Conservation (phyloP, 2,888 invertebrate species). For the Trichopoda pennipes region DNA sequence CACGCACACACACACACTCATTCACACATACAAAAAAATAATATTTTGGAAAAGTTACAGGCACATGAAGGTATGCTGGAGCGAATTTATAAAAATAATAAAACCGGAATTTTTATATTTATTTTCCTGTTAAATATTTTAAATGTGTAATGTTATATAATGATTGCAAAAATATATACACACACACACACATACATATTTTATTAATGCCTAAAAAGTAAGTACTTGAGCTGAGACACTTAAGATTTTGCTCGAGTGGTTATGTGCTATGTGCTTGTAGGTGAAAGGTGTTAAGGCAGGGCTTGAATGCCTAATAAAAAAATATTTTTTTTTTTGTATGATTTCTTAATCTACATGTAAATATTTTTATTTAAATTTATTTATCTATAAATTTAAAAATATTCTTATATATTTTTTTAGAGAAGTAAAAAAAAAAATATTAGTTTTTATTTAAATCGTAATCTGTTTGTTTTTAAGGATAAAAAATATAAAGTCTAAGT, state of each 20-base stretch:
- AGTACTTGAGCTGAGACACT: slow-evolving; percentile 24
- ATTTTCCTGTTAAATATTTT: slow-evolving; percentile 44
- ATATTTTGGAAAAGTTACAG: neutral
- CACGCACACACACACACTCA: too few species aligned
- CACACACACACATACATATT: neutral
- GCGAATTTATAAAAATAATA: slow-evolving; percentile 1
- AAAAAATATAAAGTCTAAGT: neutral
- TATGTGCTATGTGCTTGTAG: neutral
- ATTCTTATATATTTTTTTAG: neutral
- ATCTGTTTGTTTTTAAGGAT: neutral
- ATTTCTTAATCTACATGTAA: neutral
- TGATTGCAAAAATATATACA: slow-evolving; percentile 37
- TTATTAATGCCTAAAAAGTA: slow-evolving; percentile 6
- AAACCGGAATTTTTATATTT: slow-evolving; percentile 18
- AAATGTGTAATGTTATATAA: slow-evolving; percentile 56
- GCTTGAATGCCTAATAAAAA: neutral
- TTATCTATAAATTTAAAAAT: neutral
- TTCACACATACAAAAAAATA: too few species aligned
- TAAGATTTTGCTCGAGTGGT: neutral
- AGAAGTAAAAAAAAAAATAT: neutral
- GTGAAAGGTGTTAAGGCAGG: neutral
- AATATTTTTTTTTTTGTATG: neutral
- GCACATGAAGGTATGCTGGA: neutral
- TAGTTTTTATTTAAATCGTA: neutral
- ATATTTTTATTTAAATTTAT: neutral